A percentile compares a stretch with the other conserved stretches of the same genome.
Evolutionary conservation across 2,797 vertebrate species (phyloP).

Genomic region (Atherinosoma microstoma): DNA sequence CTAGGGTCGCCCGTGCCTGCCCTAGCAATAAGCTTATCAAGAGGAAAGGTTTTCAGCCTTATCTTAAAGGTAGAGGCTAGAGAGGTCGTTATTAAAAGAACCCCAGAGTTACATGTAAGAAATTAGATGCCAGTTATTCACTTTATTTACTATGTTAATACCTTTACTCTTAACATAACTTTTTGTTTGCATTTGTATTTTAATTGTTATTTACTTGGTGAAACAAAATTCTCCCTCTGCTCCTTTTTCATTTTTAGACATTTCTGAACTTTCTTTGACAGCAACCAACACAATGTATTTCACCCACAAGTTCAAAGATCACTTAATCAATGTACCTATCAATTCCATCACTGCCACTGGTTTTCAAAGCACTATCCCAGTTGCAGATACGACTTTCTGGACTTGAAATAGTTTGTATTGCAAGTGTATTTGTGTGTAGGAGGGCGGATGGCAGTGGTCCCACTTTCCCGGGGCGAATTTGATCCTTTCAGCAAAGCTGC

Average conservation of each 20-base stretch:
- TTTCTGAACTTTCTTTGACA: neutral
- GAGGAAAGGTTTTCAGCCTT: no score
- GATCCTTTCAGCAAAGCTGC: slow-evolving; percentile 54
- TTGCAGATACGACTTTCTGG: slow-evolving; percentile 20
- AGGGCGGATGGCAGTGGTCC: slow-evolving; percentile 66
- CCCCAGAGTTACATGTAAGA: no score
- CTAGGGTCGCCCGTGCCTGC: no score
- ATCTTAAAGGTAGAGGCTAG: no score
- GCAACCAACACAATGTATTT: neutral
- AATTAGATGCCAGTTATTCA: no score
- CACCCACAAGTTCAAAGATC: neutral
- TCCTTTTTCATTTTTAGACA: neutral
- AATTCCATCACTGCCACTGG: slow-evolving; percentile 6
- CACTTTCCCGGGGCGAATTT: slow-evolving; percentile 57
- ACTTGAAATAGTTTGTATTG: slow-evolving; percentile 40
- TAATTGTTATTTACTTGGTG: neutral
- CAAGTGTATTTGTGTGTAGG: slow-evolving; percentile 56
- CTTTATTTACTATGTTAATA: neutral
- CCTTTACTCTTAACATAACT: neutral
- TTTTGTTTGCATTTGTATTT: neutral
- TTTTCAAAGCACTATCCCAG: slow-evolving; percentile 12
- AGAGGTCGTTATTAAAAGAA: no score
- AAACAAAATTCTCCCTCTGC: neutral
- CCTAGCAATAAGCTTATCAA: no score
- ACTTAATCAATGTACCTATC: neutral